These are phyloP conservation scores for Drosophila melanica DNA, from an alignment of 1,140 invertebrate species.

Conservation along the genomic window DNA sequence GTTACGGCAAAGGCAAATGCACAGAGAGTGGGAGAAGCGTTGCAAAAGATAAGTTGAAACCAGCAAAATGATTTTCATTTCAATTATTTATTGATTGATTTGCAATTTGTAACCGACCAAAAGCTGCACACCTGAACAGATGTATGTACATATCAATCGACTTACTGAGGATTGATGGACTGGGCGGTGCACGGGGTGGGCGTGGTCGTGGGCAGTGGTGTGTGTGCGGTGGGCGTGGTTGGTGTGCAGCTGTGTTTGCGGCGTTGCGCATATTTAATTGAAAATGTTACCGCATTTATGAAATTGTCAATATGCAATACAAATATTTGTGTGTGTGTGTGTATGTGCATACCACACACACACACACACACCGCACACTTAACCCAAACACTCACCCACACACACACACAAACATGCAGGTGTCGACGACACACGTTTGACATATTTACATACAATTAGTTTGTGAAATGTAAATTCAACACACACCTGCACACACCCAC, in stretches of 20 bases:
- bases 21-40: slow-evolving; percentile 8
- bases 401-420: slow-evolving; percentile 46
- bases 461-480: slow-evolving; percentile 71
- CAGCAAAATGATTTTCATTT: slow-evolving; percentile 82
- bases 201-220: background rate
- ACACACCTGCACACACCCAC: slow-evolving; percentile 10
- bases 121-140: slow-evolving; percentile 75
- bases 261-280: slow-evolving; percentile 79
- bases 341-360: slow-evolving; percentile 4
- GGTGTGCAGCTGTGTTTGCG: slow-evolving; percentile 70
- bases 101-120: slow-evolving; percentile 81
- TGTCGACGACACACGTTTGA: slow-evolving; percentile 77
- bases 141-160: slow-evolving; percentile 39
- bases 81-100: slow-evolving; percentile 83
- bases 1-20: slow-evolving; percentile 37
- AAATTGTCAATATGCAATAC: slow-evolving; percentile 80
- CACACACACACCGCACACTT: slow-evolving; percentile 7
- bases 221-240: slow-evolving; percentile 18
- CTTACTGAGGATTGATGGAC: slow-evolving; percentile 65
- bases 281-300: slow-evolving; percentile 82
- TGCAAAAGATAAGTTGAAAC: slow-evolving; percentile 75
- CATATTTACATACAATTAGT: slow-evolving; percentile 82
- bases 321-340: slow-evolving; percentile 42
- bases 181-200: slow-evolving; percentile 9
- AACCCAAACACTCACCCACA: slow-evolving; percentile 11